phyloP scores from a whole-genome alignment of 1,140 invertebrate species.

The Papilio polyxenes region DNA sequence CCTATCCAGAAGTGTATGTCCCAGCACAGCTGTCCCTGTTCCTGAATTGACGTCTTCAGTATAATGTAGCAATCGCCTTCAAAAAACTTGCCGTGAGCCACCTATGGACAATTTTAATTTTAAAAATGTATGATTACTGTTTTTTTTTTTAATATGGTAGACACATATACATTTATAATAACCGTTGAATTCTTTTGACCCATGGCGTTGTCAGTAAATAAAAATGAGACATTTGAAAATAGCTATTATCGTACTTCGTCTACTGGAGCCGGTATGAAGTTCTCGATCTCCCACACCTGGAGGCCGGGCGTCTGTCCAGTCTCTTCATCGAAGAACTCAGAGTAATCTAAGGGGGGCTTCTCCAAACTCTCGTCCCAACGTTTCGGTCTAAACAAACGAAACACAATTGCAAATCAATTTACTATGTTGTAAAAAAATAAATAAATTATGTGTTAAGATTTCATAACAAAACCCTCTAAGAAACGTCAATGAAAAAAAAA shows the following conservation, averaged over 20 bases:
- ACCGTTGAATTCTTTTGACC: too few relatives aligned
- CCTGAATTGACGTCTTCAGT: conserved; percentile 94
- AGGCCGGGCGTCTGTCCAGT: conserved; percentile 95
- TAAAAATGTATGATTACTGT: background rate
- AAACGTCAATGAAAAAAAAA: too few relatives aligned
- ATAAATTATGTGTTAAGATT: background rate
- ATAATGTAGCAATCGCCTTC: conserved; percentile 99
- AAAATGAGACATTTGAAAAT: too few relatives aligned
- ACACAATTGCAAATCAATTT: conserved; percentile 16
- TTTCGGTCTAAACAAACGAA: conserved; percentile 83
- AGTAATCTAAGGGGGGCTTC: conserved; percentile 98
- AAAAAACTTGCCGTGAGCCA: conserved; percentile 98
- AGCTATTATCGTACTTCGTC: conserved; percentile 83
- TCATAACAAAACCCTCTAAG: background rate
- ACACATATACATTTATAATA: too few relatives aligned
- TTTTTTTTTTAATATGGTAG: background rate
- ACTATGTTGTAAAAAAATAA: too few relatives aligned
- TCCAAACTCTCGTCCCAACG: conserved; percentile 96
- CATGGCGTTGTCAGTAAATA: background rate
- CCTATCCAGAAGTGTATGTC: conserved; percentile 99
- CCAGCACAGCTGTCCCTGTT: conserved; percentile 93
- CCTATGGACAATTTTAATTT: conserved; percentile 49
- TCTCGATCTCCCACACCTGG: conserved; percentile 99
- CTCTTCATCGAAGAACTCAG: conserved; percentile 99
- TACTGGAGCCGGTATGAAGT: conserved; percentile 97